Conservation (phyloP, 30 jellyfish, hydroid and myxozoan species). For the Aurelia sp. region DNA sequence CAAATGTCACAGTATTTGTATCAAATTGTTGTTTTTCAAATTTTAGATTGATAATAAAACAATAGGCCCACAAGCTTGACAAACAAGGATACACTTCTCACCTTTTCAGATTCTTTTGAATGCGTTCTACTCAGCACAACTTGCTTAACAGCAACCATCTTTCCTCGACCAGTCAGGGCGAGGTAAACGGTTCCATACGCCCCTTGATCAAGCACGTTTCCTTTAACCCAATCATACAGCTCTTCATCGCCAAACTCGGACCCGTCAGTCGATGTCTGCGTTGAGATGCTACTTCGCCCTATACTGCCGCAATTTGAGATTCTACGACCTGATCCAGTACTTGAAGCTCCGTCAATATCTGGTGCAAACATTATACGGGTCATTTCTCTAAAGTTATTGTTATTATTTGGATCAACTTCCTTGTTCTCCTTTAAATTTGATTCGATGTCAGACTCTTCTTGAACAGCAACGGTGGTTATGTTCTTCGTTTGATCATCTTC, state of each 20-base stretch:
- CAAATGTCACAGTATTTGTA: too few relatives aligned
- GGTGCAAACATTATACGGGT: slow-evolving; percentile 56
- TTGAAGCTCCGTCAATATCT: slow-evolving; percentile 20
- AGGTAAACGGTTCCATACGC: slow-evolving; percentile 84
- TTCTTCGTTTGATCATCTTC: neutral
- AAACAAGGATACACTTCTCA: neutral
- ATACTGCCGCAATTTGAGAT: slow-evolving; percentile 9
- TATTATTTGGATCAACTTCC: neutral
- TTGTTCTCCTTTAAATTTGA: neutral
- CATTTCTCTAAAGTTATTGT: slow-evolving; percentile 11
- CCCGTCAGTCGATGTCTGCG: slow-evolving; percentile 62
- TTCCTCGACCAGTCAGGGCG: slow-evolving; percentile 84
- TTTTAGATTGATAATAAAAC: too few relatives aligned
- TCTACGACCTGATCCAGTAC: slow-evolving; percentile 39
- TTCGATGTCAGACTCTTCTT: too few relatives aligned
- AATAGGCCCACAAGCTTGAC: neutral
- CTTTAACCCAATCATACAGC: slow-evolving; percentile 58
- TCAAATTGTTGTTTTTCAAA: too few relatives aligned
- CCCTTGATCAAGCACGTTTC: slow-evolving; percentile 64
- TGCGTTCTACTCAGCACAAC: slow-evolving; percentile 60
- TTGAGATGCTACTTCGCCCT: slow-evolving; percentile 54
- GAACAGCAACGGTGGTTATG: too few relatives aligned
- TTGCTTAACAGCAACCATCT: slow-evolving; percentile 92
- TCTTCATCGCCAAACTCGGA: slow-evolving; percentile 72
- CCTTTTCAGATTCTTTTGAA: slow-evolving; percentile 72